A percentile compares a stretch with the other conserved stretches of the same genome.
phyloP scores from a whole-genome alignment of 2,888 invertebrate genomes.

The Pycnomerus fuliginosus region DNA sequence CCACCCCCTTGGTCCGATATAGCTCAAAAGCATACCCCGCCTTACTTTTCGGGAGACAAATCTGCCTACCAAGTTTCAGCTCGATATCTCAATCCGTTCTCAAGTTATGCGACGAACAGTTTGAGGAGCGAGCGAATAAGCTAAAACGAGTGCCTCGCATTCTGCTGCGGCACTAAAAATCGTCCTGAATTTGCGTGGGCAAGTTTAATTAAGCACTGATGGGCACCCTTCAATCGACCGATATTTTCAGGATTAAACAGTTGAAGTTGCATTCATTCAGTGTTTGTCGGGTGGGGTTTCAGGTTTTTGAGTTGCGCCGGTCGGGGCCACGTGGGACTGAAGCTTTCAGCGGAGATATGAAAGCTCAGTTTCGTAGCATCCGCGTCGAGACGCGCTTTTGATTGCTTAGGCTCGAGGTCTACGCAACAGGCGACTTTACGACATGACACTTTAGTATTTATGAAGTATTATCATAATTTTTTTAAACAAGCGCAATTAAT shows the following conservation, averaged over 20 bases:
- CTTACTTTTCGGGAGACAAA: no score
- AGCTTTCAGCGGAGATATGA: conserved; percentile 26
- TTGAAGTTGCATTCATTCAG: conserved; percentile 18
- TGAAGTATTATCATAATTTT: no score
- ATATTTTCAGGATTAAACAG: conserved; percentile 8
- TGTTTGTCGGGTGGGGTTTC: conserved; percentile 16
- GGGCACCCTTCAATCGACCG: conserved; percentile 11
- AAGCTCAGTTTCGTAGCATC: conserved; percentile 36
- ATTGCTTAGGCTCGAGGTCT: conserved; percentile 2
- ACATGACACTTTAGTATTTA: no score
- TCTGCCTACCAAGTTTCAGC: no score
- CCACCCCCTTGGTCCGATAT: no score
- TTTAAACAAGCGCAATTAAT: no score
- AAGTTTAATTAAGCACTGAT: conserved; percentile 13
- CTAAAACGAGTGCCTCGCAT: no score
- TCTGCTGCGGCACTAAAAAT: no score
- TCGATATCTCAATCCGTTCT: no score
- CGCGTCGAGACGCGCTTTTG: conserved; percentile 24
- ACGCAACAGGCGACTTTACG: conserved; percentile 31
- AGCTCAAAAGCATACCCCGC: no score
- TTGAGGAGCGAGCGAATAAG: no score
- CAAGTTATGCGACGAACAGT: no score
- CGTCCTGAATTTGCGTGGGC: conserved; percentile 8
- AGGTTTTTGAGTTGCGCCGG: conserved; percentile 30
- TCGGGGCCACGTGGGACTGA: conserved; percentile 29